Evolutionary conservation across 2,888 invertebrate species (phyloP).

Genomic region (Tenthredo mesomela): DNA sequence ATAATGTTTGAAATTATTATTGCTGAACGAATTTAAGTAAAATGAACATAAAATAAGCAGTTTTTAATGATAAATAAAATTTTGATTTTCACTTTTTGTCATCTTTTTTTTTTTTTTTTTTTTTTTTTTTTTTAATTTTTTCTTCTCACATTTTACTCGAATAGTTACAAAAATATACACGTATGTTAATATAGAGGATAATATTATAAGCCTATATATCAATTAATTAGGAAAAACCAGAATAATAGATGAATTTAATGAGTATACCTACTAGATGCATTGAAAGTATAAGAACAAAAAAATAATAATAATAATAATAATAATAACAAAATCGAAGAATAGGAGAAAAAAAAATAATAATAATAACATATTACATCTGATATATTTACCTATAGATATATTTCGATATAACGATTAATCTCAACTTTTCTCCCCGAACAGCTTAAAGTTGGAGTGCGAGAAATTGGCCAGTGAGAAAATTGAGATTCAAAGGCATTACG

Average conservation of each 20-base stretch:
- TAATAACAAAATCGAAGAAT: background rate
- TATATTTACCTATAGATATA: background rate
- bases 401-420: slow-evolving; percentile 44
- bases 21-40: too few relatives aligned
- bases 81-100: too few relatives aligned
- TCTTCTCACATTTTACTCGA: too few relatives aligned
- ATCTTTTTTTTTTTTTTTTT: too few relatives aligned
- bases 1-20: too few relatives aligned
- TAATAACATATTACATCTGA: background rate
- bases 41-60: too few relatives aligned
- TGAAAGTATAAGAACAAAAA: background rate
- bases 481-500: slow-evolving; percentile 93
- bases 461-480: slow-evolving; percentile 94
- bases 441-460: slow-evolving; percentile 93
- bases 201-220: background rate
- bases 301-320: too few relatives aligned
- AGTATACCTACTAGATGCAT: background rate
- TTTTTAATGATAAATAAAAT: too few relatives aligned
- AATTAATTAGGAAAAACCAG: background rate
- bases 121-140: too few relatives aligned
- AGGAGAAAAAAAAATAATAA: background rate
- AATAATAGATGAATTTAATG: background rate
- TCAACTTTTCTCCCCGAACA: slow-evolving; percentile 69
- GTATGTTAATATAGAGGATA: background rate
- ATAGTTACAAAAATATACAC: background rate